Percentiles rank a stretch among this genome's conserved stretches.
phyloP scores from a whole-genome alignment of 2,888 invertebrate species.

The Epirrhoe tristata region DNA sequence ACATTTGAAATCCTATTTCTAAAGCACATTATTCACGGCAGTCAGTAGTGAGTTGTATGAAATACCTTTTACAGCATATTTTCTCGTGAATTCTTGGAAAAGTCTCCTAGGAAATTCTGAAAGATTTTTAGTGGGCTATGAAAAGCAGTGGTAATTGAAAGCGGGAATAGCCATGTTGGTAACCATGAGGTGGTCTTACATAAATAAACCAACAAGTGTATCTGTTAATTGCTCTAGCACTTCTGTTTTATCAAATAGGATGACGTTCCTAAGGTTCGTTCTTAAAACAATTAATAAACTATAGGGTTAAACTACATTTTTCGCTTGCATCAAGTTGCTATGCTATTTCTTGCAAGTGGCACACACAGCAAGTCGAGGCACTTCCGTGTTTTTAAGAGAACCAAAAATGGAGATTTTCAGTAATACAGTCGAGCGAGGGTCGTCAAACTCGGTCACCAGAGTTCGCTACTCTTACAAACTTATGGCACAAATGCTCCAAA shows the following conservation, averaged over 20 bases:
- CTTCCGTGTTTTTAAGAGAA: too few species aligned
- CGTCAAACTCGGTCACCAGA: neutral
- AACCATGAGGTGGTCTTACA: conserved; percentile 25
- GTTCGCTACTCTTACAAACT: neutral
- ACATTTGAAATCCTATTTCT: neutral
- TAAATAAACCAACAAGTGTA: conserved; percentile 30
- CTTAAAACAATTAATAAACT: neutral
- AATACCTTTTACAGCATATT: too few species aligned
- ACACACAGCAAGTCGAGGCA: too few species aligned
- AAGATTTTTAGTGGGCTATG: neutral
- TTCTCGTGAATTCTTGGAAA: too few species aligned
- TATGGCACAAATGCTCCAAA: conserved; percentile 9
- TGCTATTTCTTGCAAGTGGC: too few species aligned
- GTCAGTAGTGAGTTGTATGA: too few species aligned
- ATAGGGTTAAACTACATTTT: too few species aligned
- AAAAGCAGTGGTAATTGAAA: conserved; percentile 5
- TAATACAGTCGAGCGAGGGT: too few species aligned
- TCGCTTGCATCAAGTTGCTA: too few species aligned
- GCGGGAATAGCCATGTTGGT: conserved; percentile 9
- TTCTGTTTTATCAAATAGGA: conserved; percentile 20
- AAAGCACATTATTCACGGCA: neutral
- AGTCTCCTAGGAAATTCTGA: too few species aligned
- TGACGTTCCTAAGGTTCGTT: neutral
- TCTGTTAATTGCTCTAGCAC: conserved; percentile 21
- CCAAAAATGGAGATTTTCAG: too few species aligned